Evolutionary conservation across 2,113 vertebrate species (phyloP).

Genomic region (Entomyzon cyanotis): DNA sequence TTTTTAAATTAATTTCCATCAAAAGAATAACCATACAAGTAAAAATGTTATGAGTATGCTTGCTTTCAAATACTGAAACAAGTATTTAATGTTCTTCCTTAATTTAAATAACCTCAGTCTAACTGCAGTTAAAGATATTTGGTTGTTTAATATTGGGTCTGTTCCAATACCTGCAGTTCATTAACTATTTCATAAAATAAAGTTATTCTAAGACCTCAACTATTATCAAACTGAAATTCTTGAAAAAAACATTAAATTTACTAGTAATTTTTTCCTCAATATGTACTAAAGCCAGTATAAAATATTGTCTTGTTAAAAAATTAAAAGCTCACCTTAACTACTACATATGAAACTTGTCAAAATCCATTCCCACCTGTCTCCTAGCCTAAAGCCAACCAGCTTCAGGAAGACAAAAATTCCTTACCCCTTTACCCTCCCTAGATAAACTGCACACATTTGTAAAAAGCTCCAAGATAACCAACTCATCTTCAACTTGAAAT

Average conservation of each 20-base stretch:
- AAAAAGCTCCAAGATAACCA: neutral
- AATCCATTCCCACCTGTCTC: neutral
- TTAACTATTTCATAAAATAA: neutral
- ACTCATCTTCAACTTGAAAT: neutral
- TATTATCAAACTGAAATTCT: neutral
- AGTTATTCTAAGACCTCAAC: neutral
- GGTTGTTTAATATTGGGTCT: neutral
- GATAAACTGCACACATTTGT: neutral
- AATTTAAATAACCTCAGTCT: neutral
- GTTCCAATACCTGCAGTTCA: neutral
- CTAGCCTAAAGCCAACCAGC: neutral
- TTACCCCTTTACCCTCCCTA: neutral
- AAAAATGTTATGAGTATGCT: neutral
- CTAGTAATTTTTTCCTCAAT: neutral
- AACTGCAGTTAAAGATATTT: neutral
- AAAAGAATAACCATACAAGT: neutral
- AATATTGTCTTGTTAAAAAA: neutral
- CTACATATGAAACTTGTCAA: neutral
- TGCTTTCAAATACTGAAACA: neutral
- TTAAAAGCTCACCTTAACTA: neutral
- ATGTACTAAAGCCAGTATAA: neutral
- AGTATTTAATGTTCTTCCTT: neutral
- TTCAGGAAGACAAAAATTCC: neutral
- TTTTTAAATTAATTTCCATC: conserved; percentile 29
- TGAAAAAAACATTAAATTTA: neutral